Evolutionary conservation across 1,140 invertebrate species (phyloP).

Genomic region (Papilio polyxenes): DNA sequence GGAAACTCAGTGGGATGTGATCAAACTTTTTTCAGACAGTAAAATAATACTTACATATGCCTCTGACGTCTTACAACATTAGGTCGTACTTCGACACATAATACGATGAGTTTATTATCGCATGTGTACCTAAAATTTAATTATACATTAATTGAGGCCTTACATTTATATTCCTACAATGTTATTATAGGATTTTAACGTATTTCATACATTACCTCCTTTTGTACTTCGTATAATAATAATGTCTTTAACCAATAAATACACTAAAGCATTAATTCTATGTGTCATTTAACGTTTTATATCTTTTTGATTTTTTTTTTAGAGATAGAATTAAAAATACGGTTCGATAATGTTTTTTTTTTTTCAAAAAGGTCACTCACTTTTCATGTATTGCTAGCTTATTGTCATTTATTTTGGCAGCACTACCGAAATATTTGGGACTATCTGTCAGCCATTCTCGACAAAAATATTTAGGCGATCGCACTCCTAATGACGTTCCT

Average conservation of each 20-base stretch:
- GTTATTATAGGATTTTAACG: too few relatives aligned
- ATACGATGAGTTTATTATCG: slow-evolving; percentile 63
- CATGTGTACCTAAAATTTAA: slow-evolving; percentile 57
- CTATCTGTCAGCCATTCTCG: slow-evolving; percentile 59
- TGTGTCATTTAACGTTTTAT: too few relatives aligned
- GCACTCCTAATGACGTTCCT: slow-evolving; percentile 48
- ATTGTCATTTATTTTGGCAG: slow-evolving; percentile 49
- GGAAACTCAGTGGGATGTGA: neutral
- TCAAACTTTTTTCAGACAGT: neutral
- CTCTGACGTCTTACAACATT: slow-evolving; percentile 25
- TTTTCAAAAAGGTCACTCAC: slow-evolving; percentile 48
- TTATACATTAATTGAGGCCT: neutral
- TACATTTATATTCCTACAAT: too few relatives aligned
- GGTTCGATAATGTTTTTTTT: neutral
- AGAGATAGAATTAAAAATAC: neutral
- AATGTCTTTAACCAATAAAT: neutral
- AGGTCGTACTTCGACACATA: slow-evolving; percentile 55
- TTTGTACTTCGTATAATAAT: too few relatives aligned
- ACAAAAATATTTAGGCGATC: slow-evolving; percentile 47
- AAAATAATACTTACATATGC: slow-evolving; percentile 23
- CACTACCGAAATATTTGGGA: slow-evolving; percentile 47
- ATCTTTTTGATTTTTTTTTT: too few relatives aligned
- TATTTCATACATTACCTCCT: too few relatives aligned
- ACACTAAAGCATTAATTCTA: neutral
- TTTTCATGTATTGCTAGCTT: slow-evolving; percentile 54